Percentiles rank a stretch among this genome's conserved stretches.
Evolutionary conservation across 1,140 invertebrate species (phyloP).

Genomic region (Saccostrea glomerata): DNA sequence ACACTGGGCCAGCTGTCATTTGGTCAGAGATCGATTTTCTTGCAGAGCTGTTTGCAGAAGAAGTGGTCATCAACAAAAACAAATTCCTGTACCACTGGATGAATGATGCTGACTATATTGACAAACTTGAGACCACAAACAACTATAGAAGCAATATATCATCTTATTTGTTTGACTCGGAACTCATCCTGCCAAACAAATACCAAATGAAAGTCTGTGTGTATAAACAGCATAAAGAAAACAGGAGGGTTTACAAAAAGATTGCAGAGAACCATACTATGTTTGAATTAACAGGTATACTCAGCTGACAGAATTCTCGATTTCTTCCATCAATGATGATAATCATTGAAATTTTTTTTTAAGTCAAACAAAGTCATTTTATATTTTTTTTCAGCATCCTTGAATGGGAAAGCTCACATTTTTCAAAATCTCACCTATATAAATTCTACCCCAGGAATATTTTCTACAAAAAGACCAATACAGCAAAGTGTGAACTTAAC

Average conservation of each 20-base stretch:
- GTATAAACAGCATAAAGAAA: neutral
- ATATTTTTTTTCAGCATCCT: slow-evolving; percentile 5
- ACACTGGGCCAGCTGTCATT: slow-evolving; percentile 3
- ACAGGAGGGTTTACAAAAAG: too few relatives aligned
- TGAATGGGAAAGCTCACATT: neutral
- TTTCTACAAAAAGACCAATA: neutral
- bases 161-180: slow-evolving; percentile 4
- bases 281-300: slow-evolving; percentile 28
- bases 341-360: too few relatives aligned
- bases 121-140: neutral
- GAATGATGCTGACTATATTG: slow-evolving; percentile 14
- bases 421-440: neutral
- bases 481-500: slow-evolving; percentile 15
- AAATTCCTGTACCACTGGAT: slow-evolving; percentile 9
- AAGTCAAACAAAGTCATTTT: neutral
- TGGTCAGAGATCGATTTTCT: slow-evolving; percentile 17
- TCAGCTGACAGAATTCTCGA: neutral
- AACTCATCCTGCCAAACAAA: slow-evolving; percentile 33
- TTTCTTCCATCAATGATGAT: too few relatives aligned
- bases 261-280: slow-evolving; percentile 2
- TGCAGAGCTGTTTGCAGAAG: neutral
- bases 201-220: slow-evolving; percentile 39
- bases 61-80: neutral
- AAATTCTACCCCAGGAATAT: neutral
- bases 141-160: slow-evolving; percentile 30